These are phyloP conservation scores for Apodemus speciosus DNA, from an alignment of 2,113 vertebrate species.

Conservation along the genomic window DNA sequence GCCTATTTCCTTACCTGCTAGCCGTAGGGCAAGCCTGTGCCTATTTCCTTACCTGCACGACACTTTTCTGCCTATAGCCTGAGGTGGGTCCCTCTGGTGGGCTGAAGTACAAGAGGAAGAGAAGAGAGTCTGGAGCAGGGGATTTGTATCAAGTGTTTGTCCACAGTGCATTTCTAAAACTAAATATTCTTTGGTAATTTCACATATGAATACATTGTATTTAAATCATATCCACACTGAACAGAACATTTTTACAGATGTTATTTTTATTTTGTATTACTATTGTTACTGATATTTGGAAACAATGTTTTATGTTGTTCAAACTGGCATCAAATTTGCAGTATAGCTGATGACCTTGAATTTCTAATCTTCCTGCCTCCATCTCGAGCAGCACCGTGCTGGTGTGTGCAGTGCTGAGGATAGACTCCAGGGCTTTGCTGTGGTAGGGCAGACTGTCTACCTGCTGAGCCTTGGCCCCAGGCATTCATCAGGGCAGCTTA, in stretches of 20 bases:
- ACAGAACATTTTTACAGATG: neutral
- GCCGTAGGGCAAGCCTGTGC: neutral
- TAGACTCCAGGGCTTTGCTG: too few species aligned
- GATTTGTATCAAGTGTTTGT: neutral
- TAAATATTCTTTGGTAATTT: neutral
- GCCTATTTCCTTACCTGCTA: neutral
- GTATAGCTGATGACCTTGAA: neutral
- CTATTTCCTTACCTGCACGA: neutral
- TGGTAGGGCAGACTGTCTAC: too few species aligned
- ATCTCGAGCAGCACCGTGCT: neutral
- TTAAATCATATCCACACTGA: neutral
- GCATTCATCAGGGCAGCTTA: neutral
- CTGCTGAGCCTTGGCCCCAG: neutral
- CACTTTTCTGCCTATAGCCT: neutral
- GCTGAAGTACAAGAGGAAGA: neutral
- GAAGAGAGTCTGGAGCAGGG: neutral
- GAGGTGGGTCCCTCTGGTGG: neutral
- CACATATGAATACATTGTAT: neutral
- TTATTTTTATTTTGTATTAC: conserved; percentile 7
- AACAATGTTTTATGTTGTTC: neutral
- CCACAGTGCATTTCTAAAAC: neutral
- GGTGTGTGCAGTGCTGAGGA: neutral
- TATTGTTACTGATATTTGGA: neutral
- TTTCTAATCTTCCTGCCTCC: neutral
- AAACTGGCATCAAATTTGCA: neutral